These are phyloP conservation scores for Netelia melanura DNA, from an alignment of 2,888 invertebrate genomes.

Conservation along the genomic window DNA sequence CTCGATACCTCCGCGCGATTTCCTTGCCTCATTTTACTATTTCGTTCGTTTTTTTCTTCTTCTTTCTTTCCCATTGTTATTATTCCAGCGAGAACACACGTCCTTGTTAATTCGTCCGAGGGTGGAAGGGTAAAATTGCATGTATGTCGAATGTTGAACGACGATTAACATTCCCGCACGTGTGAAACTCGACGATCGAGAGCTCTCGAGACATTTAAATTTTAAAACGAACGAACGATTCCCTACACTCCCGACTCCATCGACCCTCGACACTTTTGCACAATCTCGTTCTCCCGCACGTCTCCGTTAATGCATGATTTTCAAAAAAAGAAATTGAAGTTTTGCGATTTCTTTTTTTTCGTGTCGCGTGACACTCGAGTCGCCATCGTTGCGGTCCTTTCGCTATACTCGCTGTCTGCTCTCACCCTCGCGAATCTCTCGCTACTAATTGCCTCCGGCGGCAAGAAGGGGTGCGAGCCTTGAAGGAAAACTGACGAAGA, in stretches of 20 bases:
- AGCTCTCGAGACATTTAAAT: constrained; percentile 65
- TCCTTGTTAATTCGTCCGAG: constrained; percentile 9
- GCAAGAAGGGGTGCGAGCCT: constrained; percentile 72
- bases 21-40: background rate
- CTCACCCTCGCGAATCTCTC: constrained; percentile 56
- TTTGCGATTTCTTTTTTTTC: background rate
- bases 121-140: constrained; percentile 29
- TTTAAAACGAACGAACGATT: constrained; percentile 59
- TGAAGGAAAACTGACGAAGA: constrained; percentile 57
- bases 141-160: constrained; percentile 49
- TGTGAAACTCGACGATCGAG: constrained; percentile 23
- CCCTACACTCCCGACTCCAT: constrained; percentile 34
- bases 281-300: background rate
- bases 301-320: constrained; percentile 32
- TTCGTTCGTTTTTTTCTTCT: background rate
- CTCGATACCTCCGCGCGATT: constrained; percentile 39
- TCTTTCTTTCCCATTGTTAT: constrained; percentile 27
- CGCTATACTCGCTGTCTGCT: constrained; percentile 44
- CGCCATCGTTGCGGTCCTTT: constrained; percentile 54
- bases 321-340: background rate
- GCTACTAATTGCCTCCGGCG: constrained; percentile 81
- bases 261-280: constrained; percentile 16
- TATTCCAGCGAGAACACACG: constrained; percentile 37
- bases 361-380: constrained; percentile 12
- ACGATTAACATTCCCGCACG: constrained; percentile 60